Percentiles rank a stretch among this genome's conserved stretches.
Conservation (phyloP, 2,888 invertebrate species). For the Mimumesa dahlbomi region DNA sequence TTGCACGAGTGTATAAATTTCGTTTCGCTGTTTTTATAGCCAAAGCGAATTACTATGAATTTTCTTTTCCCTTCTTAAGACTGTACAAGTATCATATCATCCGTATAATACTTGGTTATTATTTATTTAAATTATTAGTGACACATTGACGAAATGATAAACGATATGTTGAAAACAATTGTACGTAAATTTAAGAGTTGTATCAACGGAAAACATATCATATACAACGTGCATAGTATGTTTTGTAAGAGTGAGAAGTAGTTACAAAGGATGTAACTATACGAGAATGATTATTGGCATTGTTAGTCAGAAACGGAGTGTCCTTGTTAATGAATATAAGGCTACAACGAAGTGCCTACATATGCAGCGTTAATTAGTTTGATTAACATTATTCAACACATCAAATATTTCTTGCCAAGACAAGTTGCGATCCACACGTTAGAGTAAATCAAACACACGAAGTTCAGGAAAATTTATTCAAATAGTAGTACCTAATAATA, state of each 20-base stretch:
- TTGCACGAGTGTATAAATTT: conserved; percentile 6
- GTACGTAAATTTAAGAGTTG: conserved; percentile 38
- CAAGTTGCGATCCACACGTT: no score
- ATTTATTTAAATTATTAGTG: no score
- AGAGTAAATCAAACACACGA: no score
- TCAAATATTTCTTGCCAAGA: no score
- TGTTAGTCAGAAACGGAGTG: conserved; percentile 13
- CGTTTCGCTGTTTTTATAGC: conserved; percentile 11
- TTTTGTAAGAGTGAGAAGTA: conserved; percentile 31
- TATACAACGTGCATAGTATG: conserved; percentile 23
- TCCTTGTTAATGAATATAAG: conserved; percentile 38
- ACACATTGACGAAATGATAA: background rate
- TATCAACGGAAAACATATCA: conserved; percentile 52
- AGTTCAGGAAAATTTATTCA: no score
- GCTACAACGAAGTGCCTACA: conserved; percentile 62
- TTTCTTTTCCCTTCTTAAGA: no score
- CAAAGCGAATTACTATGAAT: no score
- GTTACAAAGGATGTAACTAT: conserved; percentile 15
- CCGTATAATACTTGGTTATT: no score
- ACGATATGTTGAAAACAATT: conserved; percentile 10
- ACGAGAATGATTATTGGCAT: conserved; percentile 26
- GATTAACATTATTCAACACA: conserved; percentile 15
- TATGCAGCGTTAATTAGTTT: conserved; percentile 37
- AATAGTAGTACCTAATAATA: no score
- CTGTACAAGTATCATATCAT: no score